phyloP scores from a whole-genome alignment of 35 echinoderm and acorn worm genomes.

The Ptychodera flava region DNA sequence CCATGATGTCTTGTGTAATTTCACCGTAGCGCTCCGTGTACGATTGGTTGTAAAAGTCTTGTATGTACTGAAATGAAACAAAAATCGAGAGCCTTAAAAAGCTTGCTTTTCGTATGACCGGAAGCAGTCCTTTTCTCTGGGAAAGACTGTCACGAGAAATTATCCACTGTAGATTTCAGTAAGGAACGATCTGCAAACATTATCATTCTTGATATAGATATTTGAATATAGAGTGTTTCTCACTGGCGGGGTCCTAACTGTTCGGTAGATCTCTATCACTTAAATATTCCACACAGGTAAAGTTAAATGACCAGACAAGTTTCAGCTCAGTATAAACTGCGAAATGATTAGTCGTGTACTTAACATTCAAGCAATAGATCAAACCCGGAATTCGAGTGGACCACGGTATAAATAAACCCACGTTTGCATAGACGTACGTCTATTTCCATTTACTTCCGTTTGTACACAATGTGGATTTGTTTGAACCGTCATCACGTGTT shows the following conservation, averaged over 20 bases:
- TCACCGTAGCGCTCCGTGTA: constrained; percentile 35
- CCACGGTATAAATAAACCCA: no score
- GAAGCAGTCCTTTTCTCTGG: not conserved
- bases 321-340: no score
- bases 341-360: no score
- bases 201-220: not conserved
- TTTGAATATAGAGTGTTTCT: not conserved
- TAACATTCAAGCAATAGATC: no score
- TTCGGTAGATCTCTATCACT: no score
- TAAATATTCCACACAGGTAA: no score
- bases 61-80: constrained; percentile 51
- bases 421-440: no score
- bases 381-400: no score
- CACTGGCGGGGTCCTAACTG: no score
- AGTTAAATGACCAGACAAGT: no score
- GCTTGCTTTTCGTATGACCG: not conserved
- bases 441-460: not conserved
- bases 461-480: no score
- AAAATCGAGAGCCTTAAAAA: not conserved
- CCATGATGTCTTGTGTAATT: constrained; percentile 36
- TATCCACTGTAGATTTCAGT: not conserved
- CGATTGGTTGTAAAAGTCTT: constrained; percentile 84
- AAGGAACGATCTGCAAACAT: not conserved
- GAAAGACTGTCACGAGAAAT: not conserved
- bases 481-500: not conserved